These are phyloP conservation scores for Drosophila stalkeri DNA, from an alignment of 2,888 invertebrate species.

Conservation along the genomic window DNA sequence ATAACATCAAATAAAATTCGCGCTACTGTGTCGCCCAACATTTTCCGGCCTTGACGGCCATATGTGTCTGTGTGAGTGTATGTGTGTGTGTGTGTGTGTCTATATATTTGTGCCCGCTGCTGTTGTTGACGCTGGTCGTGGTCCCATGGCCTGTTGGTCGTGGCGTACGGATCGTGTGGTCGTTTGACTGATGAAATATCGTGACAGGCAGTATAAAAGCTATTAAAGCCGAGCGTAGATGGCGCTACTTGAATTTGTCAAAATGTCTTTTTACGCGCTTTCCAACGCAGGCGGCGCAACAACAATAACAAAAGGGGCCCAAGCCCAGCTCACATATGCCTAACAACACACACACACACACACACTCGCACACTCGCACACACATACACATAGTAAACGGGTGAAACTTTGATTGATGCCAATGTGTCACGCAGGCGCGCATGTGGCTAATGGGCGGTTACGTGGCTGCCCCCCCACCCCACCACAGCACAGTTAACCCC, in stretches of 20 bases:
- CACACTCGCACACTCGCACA: conserved; percentile 23
- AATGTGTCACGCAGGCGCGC: conserved; percentile 84
- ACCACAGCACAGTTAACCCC: not conserved
- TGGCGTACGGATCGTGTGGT: conserved; percentile 32
- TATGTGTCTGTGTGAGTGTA: conserved; percentile 64
- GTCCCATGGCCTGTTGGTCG: conserved; percentile 8
- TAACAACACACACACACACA: conserved; percentile 20
- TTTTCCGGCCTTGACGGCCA: conserved; percentile 65
- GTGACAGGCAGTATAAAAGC: conserved; percentile 82
- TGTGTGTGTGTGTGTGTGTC: conserved; percentile 39
- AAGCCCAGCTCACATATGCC: conserved; percentile 22
- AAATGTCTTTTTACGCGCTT: conserved; percentile 79
- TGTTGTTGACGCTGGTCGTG: conserved; percentile 44
- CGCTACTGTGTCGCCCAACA: conserved; percentile 59
- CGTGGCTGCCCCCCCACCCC: conserved; percentile 14
- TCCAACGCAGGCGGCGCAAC: conserved; percentile 59
- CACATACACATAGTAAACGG: conserved; percentile 59
- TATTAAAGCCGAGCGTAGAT: conserved; percentile 81
- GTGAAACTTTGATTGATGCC: conserved; percentile 84
- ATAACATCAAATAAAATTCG: conserved; percentile 81
- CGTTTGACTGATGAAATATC: conserved; percentile 82
- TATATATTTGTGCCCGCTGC: conserved; percentile 41
- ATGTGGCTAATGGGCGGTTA: conserved; percentile 82
- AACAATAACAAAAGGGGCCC: conserved; percentile 43
- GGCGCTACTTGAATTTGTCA: conserved; percentile 84